phyloP scores from a whole-genome alignment of 2,888 invertebrate genomes.

The Drosophila anceps region DNA sequence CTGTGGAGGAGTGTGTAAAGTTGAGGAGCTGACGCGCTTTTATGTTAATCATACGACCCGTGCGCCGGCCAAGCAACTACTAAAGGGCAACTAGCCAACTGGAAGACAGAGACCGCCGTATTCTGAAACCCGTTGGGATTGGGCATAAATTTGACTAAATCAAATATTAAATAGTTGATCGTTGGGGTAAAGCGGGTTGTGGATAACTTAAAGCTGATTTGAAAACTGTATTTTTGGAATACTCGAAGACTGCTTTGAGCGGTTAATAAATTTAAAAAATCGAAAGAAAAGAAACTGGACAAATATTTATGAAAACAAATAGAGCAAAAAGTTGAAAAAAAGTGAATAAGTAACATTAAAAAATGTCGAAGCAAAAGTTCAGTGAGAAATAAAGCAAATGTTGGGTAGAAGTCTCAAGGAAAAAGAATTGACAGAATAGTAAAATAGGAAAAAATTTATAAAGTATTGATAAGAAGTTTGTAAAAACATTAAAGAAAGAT shows the following conservation, averaged over 20 bases:
- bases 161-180: slow-evolving; percentile 7
- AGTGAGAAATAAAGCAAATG: too few species aligned
- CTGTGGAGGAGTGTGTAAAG: slow-evolving; percentile 19
- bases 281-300: neutral
- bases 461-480: neutral
- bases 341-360: neutral
- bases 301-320: neutral
- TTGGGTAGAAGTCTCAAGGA: neutral
- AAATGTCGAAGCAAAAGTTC: neutral
- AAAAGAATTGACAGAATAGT: neutral
- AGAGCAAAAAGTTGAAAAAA: neutral
- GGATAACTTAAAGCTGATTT: neutral
- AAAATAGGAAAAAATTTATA: neutral
- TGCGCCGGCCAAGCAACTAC: slow-evolving; percentile 26
- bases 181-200: neutral
- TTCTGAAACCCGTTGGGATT: neutral
- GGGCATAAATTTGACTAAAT: slow-evolving; percentile 12
- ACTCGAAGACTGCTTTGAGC: neutral
- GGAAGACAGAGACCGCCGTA: neutral
- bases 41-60: slow-evolving; percentile 55
- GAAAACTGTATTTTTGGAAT: neutral
- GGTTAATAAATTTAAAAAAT: too few species aligned
- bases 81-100: slow-evolving; percentile 8
- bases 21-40: slow-evolving; percentile 43
- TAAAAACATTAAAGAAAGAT: neutral